Evolutionary conservation across 2,113 vertebrate genomes (phyloP).

Genomic region (Peromyscus leucopus): DNA sequence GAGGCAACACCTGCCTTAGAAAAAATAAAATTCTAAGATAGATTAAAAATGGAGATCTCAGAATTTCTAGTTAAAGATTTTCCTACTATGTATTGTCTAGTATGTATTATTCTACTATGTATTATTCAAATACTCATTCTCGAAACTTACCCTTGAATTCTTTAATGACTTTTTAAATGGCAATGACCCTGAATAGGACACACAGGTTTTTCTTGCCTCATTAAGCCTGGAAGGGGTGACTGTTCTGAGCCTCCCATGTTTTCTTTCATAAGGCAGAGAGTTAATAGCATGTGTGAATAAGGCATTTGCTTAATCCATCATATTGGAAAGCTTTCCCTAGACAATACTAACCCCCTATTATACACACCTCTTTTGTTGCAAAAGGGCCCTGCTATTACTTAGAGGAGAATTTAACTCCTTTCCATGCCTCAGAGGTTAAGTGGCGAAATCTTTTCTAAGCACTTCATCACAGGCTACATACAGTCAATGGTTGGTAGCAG

Average conservation of each 20-base stretch:
- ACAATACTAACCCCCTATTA: constrained; percentile 67
- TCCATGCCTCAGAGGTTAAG: background rate
- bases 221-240: constrained; percentile 72
- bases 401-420: constrained; percentile 23
- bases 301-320: constrained; percentile 74
- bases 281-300: constrained; percentile 69
- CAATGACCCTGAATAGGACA: constrained; percentile 73
- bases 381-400: constrained; percentile 4
- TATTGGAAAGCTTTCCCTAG: constrained; percentile 52
- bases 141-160: constrained; percentile 74
- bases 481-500: background rate
- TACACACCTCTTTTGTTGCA: constrained; percentile 37
- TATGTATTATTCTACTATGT: background rate
- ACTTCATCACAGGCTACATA: background rate
- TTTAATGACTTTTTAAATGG: constrained; percentile 76
- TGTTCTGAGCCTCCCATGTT: constrained; percentile 34
- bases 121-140: constrained; percentile 56
- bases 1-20: background rate
- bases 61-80: constrained; percentile 38
- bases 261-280: constrained; percentile 51
- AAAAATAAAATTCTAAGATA: constrained; percentile 31
- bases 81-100: background rate
- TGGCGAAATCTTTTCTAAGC: background rate
- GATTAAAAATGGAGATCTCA: background rate
- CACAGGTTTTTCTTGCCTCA: constrained; percentile 73